phyloP scores from a whole-genome alignment of 1,140 invertebrate genomes.

The Scaptomyza hsui region DNA sequence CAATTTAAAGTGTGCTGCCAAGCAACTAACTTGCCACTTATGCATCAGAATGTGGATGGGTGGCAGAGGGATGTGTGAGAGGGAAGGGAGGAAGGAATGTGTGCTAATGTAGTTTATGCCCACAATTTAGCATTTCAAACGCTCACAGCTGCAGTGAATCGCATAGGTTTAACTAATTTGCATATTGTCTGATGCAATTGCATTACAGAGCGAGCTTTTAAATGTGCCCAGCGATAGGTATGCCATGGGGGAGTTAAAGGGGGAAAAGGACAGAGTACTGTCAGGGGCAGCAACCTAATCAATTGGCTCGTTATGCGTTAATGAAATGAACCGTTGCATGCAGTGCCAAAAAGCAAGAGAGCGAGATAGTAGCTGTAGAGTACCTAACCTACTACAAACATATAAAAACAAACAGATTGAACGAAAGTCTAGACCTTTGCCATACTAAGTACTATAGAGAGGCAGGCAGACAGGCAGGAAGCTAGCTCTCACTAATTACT shows the following conservation, averaged over 20 bases:
- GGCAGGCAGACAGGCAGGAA: background rate
- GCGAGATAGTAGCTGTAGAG: background rate
- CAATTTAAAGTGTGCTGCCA: slow-evolving; percentile 54
- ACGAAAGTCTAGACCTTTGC: slow-evolving; percentile 21
- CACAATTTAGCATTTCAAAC: slow-evolving; percentile 68
- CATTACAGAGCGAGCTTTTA: slow-evolving; percentile 37
- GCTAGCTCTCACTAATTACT: slow-evolving; percentile 41
- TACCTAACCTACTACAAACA: background rate
- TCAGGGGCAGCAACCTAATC: slow-evolving; percentile 44
- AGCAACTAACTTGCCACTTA: slow-evolving; percentile 56
- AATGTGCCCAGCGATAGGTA: background rate
- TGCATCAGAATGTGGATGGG: background rate
- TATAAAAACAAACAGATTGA: slow-evolving; percentile 13
- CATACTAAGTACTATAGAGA: background rate
- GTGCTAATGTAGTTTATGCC: slow-evolving; percentile 72
- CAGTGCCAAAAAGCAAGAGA: background rate
- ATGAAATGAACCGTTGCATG: slow-evolving; percentile 31
- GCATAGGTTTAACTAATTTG: slow-evolving; percentile 68
- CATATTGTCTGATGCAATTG: slow-evolving; percentile 71
- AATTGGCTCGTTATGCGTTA: slow-evolving; percentile 61
- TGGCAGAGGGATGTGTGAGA: background rate
- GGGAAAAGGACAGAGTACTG: background rate
- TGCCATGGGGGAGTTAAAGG: background rate
- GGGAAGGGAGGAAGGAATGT: slow-evolving; percentile 18
- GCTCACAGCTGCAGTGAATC: slow-evolving; percentile 52